Evolutionary conservation across 1,140 invertebrate species (phyloP), one percentile per base, ranked within the genome.

Genomic region (Penaeus indicus): DNA sequence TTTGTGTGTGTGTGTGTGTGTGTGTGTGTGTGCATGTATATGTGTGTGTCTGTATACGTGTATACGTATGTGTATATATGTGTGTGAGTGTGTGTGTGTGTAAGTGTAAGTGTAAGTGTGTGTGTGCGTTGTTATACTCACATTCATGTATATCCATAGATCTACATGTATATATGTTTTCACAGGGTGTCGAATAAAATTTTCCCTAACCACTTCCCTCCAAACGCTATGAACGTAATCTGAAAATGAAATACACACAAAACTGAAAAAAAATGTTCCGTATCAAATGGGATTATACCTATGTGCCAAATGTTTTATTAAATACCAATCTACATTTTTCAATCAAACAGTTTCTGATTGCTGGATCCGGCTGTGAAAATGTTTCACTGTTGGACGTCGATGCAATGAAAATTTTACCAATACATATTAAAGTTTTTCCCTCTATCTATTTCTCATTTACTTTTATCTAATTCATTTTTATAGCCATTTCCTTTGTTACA

Each of bases 251-350:
- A 86, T 81, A 86, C 78, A 86, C 85, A 86, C 86, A 81, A 72
- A 82, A 88, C 86, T 82, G 67, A 77, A 54, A 54, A 32, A 54
- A 88, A 88, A 88, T 87, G 63, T 81, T 81, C 86, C 86, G 86
- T 88, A 88, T 88, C 80, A 88, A 88, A 88, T 88, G 60, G 86
- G 86, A 88, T 88, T 88, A 88, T 82, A 77, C n/a, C 64, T 54
- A 88, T 77, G 86, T 88, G 86, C 75, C 86, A 88, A 88, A 88
- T 88, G 86, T 88, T 88, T 88, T 88, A 88, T 88, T 88, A 88
- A 88, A 88, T 83, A 88, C 86, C 86, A 88, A 88, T 88, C 80
- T 88, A 88, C 86, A 88, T 88, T 88, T 88, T 88, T 88, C 86
- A 88, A 88, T 88, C 86, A 88, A 88, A 83, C 86, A 75, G 79